Conservation (phyloP, 2,113 vertebrate species). For the Corythaeola cristata region DNA sequence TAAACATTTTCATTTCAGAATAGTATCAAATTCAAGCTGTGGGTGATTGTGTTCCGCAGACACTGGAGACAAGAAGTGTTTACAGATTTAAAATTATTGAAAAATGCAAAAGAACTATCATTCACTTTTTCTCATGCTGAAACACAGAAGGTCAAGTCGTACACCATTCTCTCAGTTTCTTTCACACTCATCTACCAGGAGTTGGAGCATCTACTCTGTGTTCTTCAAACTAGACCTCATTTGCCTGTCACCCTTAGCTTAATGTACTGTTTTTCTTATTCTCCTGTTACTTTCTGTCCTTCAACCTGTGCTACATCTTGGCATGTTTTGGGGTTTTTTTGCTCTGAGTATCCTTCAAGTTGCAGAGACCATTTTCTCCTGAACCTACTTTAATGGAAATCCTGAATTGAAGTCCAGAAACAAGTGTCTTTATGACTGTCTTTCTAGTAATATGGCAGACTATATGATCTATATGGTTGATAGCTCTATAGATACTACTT, state of each 20-base stretch:
- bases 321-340: not conserved
- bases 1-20: not conserved
- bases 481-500: not conserved
- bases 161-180: not conserved
- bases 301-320: not conserved
- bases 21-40: not conserved
- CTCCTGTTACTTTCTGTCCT: not conserved
- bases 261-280: not conserved
- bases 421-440: not conserved
- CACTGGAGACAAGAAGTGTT: not conserved
- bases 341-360: not conserved
- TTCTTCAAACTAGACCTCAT: not conserved
- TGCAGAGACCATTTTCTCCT: not conserved
- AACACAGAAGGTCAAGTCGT: not conserved
- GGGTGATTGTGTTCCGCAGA: not conserved
- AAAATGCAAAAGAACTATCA: not conserved
- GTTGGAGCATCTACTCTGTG: not conserved
- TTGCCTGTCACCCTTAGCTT: not conserved
- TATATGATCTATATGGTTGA: not conserved
- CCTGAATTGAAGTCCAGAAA: not conserved
- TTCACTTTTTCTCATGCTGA: not conserved
- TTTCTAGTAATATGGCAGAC: not conserved
- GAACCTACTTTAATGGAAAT: not conserved
- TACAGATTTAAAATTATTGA: not conserved
- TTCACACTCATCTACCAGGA: not conserved